Evolutionary conservation across 2,797 vertebrate species (phyloP), one percentile per base, ranked within the genome.

Genomic region (Oreonectes daqikongensis): DNA sequence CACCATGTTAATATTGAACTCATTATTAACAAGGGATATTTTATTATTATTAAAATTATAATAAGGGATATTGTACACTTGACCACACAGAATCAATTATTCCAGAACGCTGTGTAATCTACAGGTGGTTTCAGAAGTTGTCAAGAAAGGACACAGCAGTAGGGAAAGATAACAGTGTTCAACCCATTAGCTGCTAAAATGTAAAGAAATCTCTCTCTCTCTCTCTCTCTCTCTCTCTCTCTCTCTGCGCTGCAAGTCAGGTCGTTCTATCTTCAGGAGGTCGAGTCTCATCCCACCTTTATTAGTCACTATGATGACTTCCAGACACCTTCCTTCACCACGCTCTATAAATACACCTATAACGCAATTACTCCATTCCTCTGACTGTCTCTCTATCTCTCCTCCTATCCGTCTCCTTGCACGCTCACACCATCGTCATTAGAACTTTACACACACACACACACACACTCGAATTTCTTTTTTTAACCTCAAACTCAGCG

Each of bases 341-440:
- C 44, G 50, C 72, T 69, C 74, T 84, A 80, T 76, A 81, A 79
- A 81, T 74, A 83, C 70, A 74, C 52, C 48, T 22, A 64, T 74
- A 71, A 81, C 74, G 55, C 79, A 82, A 83, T 81, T 81, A 78
- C 78, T 77, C 20, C 61, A 50, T 78, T 71, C 30, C 50, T 46
- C 32, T 63, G 35, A 57, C 61, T 65, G 42, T 69, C 59, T 74
- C 50, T 59, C 30, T n/a, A n/a, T 55, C 40, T 68, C 63, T 30
- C 15, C 20, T 42, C 44, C 32, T 67, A 38, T 67, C 63, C 14
- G n/a, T 77, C 55, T 69, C 28, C 75, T 74, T 72, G 80, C 73
- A 52, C 74, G 72, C 80, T 64, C 86, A 84, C 85, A 84, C 81
- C 80, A 84, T 77, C 81, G 66, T 87, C 83, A 88, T 91, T 84